Evolutionary conservation across 2,113 vertebrate species (phyloP).

Genomic region (Bagarius yarrelli): DNA sequence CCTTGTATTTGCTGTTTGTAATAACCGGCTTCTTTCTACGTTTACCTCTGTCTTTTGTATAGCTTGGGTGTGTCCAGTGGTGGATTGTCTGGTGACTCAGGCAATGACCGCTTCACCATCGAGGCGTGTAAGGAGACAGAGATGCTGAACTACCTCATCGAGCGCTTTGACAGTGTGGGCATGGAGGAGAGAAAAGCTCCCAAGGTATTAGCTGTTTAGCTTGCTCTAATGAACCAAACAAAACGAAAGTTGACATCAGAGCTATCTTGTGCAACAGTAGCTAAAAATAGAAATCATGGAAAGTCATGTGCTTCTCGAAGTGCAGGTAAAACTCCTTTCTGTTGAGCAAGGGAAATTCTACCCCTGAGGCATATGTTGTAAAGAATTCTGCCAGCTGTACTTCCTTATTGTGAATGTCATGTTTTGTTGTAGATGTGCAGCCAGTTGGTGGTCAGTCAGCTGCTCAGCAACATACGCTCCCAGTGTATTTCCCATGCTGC

Average conservation of each 20-base stretch:
- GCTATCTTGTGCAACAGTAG: neutral
- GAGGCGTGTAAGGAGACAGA: constrained; percentile 97
- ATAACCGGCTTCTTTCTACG: neutral
- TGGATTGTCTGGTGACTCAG: constrained; percentile 79
- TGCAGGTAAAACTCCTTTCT: constrained; percentile 25
- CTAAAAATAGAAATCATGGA: neutral
- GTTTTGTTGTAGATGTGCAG: constrained; percentile 84
- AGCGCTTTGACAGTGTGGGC: constrained; percentile 98
- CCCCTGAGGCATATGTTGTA: neutral
- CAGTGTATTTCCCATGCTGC: constrained; percentile 97
- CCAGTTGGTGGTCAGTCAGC: constrained; percentile 94
- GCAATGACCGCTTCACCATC: constrained; percentile 94
- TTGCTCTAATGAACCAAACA: neutral
- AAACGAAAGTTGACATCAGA: neutral
- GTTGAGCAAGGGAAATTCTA: neutral
- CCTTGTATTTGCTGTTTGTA: constrained; percentile 12
- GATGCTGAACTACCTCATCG: constrained; percentile 99
- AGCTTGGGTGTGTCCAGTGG: constrained; percentile 78
- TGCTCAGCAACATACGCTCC: constrained; percentile 97
- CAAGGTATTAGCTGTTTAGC: constrained; percentile 73
- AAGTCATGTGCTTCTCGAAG: neutral
- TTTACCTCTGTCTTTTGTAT: constrained; percentile 21
- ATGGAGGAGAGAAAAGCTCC: constrained; percentile 99
- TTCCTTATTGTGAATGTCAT: constrained; percentile 3
- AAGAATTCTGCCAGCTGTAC: neutral